Percentiles rank a stretch among this genome's conserved stretches.
phyloP scores from a whole-genome alignment of 2,888 invertebrate species.

The Chesias legatella region DNA sequence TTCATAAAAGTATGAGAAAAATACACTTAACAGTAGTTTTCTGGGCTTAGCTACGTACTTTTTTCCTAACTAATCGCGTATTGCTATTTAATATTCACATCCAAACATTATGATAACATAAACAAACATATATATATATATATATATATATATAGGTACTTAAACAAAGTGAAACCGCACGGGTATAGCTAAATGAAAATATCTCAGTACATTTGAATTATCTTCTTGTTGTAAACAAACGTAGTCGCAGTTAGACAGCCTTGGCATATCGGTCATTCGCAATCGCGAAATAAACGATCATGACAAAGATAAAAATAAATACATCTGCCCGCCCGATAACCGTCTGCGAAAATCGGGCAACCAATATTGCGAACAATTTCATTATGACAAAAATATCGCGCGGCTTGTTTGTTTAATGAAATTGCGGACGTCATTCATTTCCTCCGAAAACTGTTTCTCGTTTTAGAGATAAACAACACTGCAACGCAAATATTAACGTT shows the following conservation, averaged over 20 bases:
- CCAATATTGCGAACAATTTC: conserved; percentile 25
- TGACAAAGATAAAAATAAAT: conserved; percentile 23
- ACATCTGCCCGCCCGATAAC: conserved; percentile 16
- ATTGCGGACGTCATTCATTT: conserved; percentile 16
- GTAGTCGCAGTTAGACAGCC: conserved; percentile 22
- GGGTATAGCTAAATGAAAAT: too few relatives aligned
- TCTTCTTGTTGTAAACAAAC: conserved; percentile 20
- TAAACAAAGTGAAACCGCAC: too few relatives aligned
- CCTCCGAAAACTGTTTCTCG: conserved; percentile 15
- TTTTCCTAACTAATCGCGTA: too few relatives aligned
- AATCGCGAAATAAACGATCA: conserved; percentile 26
- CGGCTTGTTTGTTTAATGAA: conserved; percentile 24
- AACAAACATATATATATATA: too few relatives aligned
- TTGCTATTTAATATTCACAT: too few relatives aligned
- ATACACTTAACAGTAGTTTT: too few relatives aligned
- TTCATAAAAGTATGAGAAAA: too few relatives aligned
- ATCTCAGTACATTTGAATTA: too few relatives aligned
- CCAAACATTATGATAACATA: too few relatives aligned
- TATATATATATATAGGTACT: too few relatives aligned
- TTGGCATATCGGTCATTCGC: conserved; percentile 34
- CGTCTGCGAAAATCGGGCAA: conserved; percentile 18
- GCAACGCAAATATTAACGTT: conserved; percentile 39
- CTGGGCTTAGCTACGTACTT: too few relatives aligned
- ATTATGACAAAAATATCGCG: conserved; percentile 19
- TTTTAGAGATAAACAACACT: conserved; percentile 37